Evolutionary conservation across 2,113 vertebrate species (phyloP).

Genomic region (Dicentrarchus labrax): DNA sequence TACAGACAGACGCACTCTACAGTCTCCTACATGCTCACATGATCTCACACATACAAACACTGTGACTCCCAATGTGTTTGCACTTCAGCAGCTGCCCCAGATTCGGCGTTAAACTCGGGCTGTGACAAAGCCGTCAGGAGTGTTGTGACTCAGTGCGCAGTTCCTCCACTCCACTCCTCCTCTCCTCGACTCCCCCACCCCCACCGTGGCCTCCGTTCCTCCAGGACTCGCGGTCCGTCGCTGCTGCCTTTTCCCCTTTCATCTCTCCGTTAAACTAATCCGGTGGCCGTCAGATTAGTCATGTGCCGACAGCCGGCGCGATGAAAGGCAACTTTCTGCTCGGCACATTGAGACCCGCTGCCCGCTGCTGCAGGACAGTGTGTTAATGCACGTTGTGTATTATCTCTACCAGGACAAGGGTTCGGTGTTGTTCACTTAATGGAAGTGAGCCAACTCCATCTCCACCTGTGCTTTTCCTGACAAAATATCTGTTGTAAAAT

Average conservation of each 20-base stretch:
- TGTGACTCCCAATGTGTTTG: constrained; percentile 11
- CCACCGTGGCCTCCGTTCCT: constrained; percentile 15
- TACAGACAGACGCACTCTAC: constrained; percentile 3
- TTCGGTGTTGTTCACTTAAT: no score
- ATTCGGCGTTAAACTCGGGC: constrained; percentile 51
- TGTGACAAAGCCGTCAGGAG: constrained; percentile 61
- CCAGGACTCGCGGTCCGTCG: neutral
- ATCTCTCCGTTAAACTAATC: constrained; percentile 64
- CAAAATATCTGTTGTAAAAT: no score
- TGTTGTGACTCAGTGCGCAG: constrained; percentile 54
- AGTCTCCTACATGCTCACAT: constrained; percentile 7
- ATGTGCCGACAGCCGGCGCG: constrained; percentile 32
- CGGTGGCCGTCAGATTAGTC: constrained; percentile 66
- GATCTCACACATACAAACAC: constrained; percentile 25
- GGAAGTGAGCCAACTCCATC: no score
- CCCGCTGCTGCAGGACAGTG: constrained; percentile 28
- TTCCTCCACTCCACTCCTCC: neutral
- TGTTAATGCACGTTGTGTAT: neutral
- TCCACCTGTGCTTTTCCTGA: no score
- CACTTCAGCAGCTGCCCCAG: constrained; percentile 55
- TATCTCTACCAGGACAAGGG: no score
- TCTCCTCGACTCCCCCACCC: neutral
- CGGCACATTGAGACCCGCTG: neutral
- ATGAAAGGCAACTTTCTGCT: constrained; percentile 37
- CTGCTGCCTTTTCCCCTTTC: constrained; percentile 30